Base-by-base conservation (phyloP, 2,888 invertebrate species). In the Formica aserva region DNA sequence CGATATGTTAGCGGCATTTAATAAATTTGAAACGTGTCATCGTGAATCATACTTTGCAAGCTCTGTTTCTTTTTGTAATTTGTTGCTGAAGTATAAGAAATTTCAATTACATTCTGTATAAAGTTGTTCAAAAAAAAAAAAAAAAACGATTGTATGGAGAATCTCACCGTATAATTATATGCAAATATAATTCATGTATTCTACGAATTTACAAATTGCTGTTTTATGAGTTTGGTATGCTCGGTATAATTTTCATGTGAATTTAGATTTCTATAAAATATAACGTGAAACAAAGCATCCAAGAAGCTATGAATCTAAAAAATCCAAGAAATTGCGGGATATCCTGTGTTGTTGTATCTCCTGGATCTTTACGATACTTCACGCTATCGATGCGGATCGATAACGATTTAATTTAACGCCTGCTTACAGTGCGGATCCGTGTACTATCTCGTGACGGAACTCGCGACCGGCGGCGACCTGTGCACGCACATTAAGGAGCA, bases 401-500 rank as follows among this genome's bases (percentile, higher is more conserved):
- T 48, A 76, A 63, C 63, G 57, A 62, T 69, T 75, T 75, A 78
- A 84, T 85, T 75, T 62, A 60, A 77, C 62, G 57, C 38, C 38
- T 48, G 32, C 72, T 90, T 94, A 3, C 94, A 97, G 97, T 96
- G 96, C 91, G 97, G 97, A 41, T 96, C 97, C 22, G 95, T 97
- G 41, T 96, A 97, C 93, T 97, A 97, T 94, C 95, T 97, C 92
- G 97, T 97, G 91, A 96, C 97, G 94, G 97, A 97, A 95, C 95
- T 97, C 90, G 97, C 97, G 18, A 95, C 96, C 69, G 97, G 97
- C 76, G 97, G 97, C 22, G 97, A 97, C 95, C 96, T 97, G 86
- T 96, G 96, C 94, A 95, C 95, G 67, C 96, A 96, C 94, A 96
- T 97, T 91, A 96, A 96, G 93, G 95, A 95, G n/a, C 96, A 96